Percentiles rank a stretch among this genome's conserved stretches.
Evolutionary conservation across 1,140 invertebrate species (phyloP).

Genomic region (Ephestia elutella): DNA sequence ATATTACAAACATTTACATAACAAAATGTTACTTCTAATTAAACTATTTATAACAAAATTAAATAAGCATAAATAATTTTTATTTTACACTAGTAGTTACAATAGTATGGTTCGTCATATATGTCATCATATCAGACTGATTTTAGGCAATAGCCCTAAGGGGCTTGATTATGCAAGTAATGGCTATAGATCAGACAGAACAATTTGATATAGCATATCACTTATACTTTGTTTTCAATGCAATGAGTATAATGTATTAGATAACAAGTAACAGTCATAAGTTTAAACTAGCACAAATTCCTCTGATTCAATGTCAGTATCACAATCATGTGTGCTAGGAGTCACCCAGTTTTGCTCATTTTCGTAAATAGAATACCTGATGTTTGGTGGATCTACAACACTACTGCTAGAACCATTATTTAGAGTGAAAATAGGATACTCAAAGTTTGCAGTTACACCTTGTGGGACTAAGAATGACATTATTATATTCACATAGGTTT

Average conservation of each 20-base stretch:
- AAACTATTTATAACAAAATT: background rate
- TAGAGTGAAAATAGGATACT: constrained; percentile 89
- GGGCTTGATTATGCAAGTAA: background rate
- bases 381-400: constrained; percentile 73
- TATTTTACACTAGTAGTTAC: background rate
- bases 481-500: constrained; percentile 82
- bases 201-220: background rate
- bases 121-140: background rate
- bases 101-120: background rate
- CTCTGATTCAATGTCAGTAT: constrained; percentile 81
- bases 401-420: constrained; percentile 80
- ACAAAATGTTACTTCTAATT: background rate
- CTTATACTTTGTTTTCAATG: too few relatives aligned
- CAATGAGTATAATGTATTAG: background rate
- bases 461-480: constrained; percentile 76
- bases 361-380: constrained; percentile 74
- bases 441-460: constrained; percentile 77
- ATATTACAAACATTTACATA: background rate
- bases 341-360: constrained; percentile 65
- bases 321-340: constrained; percentile 74
- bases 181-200: background rate
- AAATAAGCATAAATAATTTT: background rate
- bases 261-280: background rate
- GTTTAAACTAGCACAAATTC: constrained; percentile 80
- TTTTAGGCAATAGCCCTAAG: background rate